Conservation (phyloP, 2,113 vertebrate genomes). For the Neodon shergylaensis region DNA sequence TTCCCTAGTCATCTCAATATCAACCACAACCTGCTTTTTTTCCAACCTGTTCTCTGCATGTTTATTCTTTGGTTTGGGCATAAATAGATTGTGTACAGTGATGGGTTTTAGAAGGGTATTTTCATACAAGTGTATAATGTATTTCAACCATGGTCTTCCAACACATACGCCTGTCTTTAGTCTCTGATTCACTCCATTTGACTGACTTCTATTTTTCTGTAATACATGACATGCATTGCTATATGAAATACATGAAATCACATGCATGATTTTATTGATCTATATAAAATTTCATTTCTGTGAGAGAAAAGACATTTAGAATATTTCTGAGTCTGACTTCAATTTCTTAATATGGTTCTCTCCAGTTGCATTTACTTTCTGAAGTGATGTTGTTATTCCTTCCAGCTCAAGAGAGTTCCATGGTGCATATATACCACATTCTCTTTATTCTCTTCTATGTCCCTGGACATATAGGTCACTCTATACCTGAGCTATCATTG, state of each 20-base stretch:
- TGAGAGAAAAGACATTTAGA: not conserved
- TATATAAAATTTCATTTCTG: not conserved
- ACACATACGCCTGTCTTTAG: not conserved
- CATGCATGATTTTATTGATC: not conserved
- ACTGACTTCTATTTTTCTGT: not conserved
- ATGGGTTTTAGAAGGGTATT: not conserved
- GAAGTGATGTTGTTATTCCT: not conserved
- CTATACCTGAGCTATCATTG: not conserved
- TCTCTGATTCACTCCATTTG: no score
- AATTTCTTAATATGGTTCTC: not conserved
- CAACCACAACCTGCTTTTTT: not conserved
- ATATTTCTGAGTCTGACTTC: not conserved
- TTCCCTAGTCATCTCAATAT: not conserved
- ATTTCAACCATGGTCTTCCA: not conserved
- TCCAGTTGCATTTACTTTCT: not conserved
- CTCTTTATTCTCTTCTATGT: not conserved
- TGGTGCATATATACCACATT: not conserved
- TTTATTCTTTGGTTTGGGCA: not conserved
- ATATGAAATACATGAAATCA: not conserved
- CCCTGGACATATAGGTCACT: not conserved
- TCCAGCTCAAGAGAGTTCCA: not conserved
- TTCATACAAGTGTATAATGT: not conserved
- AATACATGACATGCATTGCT: not conserved
- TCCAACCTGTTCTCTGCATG: not conserved
- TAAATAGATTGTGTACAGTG: not conserved